Evolutionary conservation across 2,888 invertebrate genomes (phyloP), one percentile per base, ranked within the genome.

Genomic region (Taphrorychus bicolor): DNA sequence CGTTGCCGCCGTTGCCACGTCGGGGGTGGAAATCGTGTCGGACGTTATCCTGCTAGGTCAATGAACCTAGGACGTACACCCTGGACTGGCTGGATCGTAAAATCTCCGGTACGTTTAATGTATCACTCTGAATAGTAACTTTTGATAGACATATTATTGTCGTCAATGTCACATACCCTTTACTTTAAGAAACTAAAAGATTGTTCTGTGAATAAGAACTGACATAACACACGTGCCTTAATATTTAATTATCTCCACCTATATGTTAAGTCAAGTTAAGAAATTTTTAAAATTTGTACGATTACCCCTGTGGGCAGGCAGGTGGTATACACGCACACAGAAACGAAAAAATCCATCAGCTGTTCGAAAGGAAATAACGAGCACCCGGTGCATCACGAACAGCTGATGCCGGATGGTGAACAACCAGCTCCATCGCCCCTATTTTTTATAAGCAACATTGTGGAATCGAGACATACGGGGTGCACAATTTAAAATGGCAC

Each of bases 1-100:
- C 5, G 9, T 18, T 23, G 69, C 61, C 59, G 48, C 9, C 14
- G 41, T 53, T 49, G 53, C 52, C 51, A 21, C 16, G 24, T 18
- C 42, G 9, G 51, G 16, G 4, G 19, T 24, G 23, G 51, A 45
- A 62, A 57, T 24, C 59, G 41, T 32, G 49, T 49, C 59, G 59
- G 59, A 41, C 52, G 48, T 60, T 60, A 40, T 18, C 52, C 52
- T 24, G 48, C 54, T 41, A 41, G 60, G 60, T 60, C 60, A 60
- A 60, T 48, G 60, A 60, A 59, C 59, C 18, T 32, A 11, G 32
- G 32, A 32, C 32, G 32, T 32, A 9, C 14, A 32, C 11, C 45
- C 45, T 17, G 45, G 45, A 45, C 45, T 45, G 45, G 18, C 18
- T 45, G 14, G 18, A 45, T 45, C 18, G 18, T 17, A 45, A 45